Conservation (phyloP, 2,888 invertebrate genomes). For the Lithophane socia region DNA sequence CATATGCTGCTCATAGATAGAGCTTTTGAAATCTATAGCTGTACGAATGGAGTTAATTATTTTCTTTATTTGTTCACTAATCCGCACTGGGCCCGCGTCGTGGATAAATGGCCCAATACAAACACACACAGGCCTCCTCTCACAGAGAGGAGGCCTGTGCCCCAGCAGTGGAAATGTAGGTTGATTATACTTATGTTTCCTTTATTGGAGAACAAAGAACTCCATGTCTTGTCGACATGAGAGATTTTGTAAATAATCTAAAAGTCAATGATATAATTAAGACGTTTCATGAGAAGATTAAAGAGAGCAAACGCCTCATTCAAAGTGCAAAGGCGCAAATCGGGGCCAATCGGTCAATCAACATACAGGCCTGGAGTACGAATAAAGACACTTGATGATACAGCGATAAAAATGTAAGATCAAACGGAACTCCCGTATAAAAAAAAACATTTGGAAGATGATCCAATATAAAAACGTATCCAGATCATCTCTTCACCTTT, state of each 20-base stretch:
- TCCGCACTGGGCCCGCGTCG: neutral
- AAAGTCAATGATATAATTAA: conserved; percentile 21
- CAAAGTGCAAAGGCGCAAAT: conserved; percentile 27
- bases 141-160: neutral
- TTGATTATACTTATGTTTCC: neutral
- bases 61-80: neutral
- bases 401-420: conserved; percentile 47
- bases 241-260: neutral
- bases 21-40: neutral
- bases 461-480: conserved; percentile 7
- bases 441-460: conserved; percentile 6
- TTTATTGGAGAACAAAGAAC: neutral
- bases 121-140: too few relatives aligned
- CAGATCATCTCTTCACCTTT: conserved; percentile 26
- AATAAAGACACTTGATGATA: conserved; percentile 15
- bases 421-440: conserved; percentile 35
- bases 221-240: neutral
- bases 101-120: neutral
- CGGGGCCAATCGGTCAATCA: conserved; percentile 23
- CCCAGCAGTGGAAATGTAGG: neutral
- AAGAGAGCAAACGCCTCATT: conserved; percentile 9
- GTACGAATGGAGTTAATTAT: neutral
- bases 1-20: neutral
- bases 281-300: conserved; percentile 21
- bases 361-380: conserved; percentile 1